Percentiles rank a stretch among this genome's conserved stretches.
Conservation (phyloP, 2,113 vertebrate species). For the Podarcis muralis region DNA sequence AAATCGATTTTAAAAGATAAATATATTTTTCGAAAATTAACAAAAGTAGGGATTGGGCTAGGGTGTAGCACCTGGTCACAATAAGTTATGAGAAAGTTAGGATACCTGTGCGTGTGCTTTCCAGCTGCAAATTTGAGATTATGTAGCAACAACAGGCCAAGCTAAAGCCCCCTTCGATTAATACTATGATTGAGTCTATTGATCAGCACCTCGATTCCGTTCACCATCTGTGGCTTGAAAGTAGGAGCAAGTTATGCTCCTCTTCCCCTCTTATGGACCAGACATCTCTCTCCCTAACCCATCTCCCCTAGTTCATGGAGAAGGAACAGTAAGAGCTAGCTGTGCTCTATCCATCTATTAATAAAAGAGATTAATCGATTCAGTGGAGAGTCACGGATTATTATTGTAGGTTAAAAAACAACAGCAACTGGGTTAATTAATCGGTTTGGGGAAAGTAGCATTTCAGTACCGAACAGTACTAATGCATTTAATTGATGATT, state of each 20-base stretch:
- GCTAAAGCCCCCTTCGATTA: neutral
- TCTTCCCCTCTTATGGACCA: neutral
- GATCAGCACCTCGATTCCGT: neutral
- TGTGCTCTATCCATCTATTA: neutral
- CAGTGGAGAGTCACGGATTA: neutral
- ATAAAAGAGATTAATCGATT: neutral
- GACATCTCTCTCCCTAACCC: no score
- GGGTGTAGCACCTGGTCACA: neutral
- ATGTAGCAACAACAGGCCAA: neutral
- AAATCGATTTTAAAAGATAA: conserved; percentile 12
- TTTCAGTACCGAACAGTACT: neutral
- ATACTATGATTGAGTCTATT: neutral
- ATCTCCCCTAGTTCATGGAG: neutral
- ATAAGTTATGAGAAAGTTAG: neutral
- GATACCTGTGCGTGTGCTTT: neutral
- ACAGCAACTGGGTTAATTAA: neutral
- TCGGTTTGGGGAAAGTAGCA: neutral
- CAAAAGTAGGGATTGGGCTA: conserved; percentile 14
- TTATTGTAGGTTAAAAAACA: neutral
- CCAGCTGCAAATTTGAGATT: neutral
- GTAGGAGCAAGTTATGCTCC: neutral
- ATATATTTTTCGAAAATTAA: conserved; percentile 63
- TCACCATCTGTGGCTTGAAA: neutral
- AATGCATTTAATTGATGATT: neutral
- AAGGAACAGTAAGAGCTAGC: neutral